Base-by-base conservation (phyloP, 2,797 vertebrate genomes). In the Neopelma chrysocephalum region DNA sequence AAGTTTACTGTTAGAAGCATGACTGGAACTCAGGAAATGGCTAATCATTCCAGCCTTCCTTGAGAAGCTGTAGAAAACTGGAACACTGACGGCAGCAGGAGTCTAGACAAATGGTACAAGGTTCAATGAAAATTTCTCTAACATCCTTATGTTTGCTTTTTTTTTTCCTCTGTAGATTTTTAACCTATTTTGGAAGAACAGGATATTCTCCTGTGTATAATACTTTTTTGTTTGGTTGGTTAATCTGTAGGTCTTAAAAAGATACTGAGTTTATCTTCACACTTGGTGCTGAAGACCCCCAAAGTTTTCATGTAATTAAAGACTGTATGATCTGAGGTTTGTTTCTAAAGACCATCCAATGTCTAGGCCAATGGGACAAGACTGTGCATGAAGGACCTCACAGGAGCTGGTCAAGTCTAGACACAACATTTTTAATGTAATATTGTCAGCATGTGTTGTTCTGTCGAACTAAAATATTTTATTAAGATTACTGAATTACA, bases 21-120 rank as follows among this genome's bases (percentile, higher is more conserved):
- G 10, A 82, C 38, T 90, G 45, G 38, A 93, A 58, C 76, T 82
- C 61, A 81, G 89, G 69, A 96, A 92, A 64, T 85, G 21, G 69
- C 64, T 90, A 66, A 80, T 90, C 31, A 57, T 57, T 70, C 48
- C 66, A 85, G 27, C 89, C 25, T 56, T 92, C 42, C 54, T 50
- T 61, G 34, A 54, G 86, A 78, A 84, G 50, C n/a, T 78, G 38
- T 51, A 88, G 69, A 88, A 87, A 94, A 78, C 47, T 31, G 66
- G 61, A 76, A 32, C 38, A 75, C 15, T 57, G 32, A 82, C 15
- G 71, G 10, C 31, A 58, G 40, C 57, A 86, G 64, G 38, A 84
- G 38, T 89, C 73, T 80, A 82, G 64, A 84, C 17, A 61, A 90
- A 70, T 32, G 50, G 14, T 32, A 65, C 18, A 53, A 25, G 45